phyloP scores from a whole-genome alignment of 2,888 invertebrate species.

The Adelognathus sp. region DNA sequence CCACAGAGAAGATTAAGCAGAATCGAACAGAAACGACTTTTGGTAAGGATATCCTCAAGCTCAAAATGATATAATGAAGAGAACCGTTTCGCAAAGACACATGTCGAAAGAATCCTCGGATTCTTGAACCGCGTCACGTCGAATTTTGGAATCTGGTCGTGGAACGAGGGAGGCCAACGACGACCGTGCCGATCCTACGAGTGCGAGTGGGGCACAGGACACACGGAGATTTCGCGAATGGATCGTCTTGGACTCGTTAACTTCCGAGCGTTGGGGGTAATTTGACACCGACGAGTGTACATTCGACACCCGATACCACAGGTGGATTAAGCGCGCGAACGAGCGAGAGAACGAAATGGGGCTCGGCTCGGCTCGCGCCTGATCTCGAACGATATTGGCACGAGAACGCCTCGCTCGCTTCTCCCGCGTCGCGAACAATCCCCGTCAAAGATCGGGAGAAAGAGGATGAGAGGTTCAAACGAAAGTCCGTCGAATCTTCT shows the following conservation, averaged over 20 bases:
- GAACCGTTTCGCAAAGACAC: neutral
- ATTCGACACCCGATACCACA: conserved; percentile 77
- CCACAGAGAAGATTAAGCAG: too few relatives aligned
- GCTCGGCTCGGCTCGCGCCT: conserved; percentile 23
- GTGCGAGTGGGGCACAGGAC: conserved; percentile 12
- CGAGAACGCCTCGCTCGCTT: conserved; percentile 26
- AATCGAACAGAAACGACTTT: too few relatives aligned
- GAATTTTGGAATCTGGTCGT: conserved; percentile 16
- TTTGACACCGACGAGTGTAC: conserved; percentile 72
- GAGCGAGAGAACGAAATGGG: conserved; percentile 29
- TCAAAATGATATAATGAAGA: neutral
- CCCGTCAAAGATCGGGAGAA: neutral
- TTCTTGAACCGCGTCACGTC: neutral
- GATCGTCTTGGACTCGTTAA: conserved; percentile 71
- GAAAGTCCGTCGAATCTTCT: too few relatives aligned
- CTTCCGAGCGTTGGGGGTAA: conserved; percentile 67
- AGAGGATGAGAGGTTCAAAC: neutral
- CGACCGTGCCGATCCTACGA: neutral
- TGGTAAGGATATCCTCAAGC: too few relatives aligned
- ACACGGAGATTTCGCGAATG: conserved; percentile 74
- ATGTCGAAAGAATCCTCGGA: neutral
- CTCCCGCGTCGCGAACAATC: conserved; percentile 15
- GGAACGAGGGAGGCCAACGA: neutral
- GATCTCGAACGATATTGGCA: conserved; percentile 46
- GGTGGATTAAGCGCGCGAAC: conserved; percentile 73